Conservation (phyloP, 2,797 vertebrate species). For the Sebastes matsubarae region DNA sequence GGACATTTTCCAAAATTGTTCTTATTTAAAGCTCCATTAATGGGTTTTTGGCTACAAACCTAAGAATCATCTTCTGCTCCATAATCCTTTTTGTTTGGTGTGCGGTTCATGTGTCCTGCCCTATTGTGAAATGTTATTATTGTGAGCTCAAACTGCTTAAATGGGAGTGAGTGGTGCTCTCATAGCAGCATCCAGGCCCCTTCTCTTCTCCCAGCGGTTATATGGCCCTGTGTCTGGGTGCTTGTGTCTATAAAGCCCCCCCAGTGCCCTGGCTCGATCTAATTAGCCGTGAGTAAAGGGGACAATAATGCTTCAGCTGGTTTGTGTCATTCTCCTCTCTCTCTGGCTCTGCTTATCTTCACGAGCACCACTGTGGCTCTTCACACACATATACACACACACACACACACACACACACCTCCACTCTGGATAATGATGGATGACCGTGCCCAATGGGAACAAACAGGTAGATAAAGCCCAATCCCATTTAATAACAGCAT, state of each 20-base stretch:
- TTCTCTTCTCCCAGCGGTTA: slow-evolving; percentile 38
- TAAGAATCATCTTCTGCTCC: neutral
- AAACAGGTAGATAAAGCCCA: slow-evolving; percentile 80
- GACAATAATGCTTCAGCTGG: slow-evolving; percentile 87
- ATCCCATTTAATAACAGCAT: slow-evolving; percentile 82
- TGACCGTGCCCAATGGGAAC: slow-evolving; percentile 74
- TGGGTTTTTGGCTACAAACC: neutral
- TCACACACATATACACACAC: slow-evolving; percentile 40
- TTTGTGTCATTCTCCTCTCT: slow-evolving; percentile 84
- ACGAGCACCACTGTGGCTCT: slow-evolving; percentile 76
- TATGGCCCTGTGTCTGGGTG: slow-evolving; percentile 71
- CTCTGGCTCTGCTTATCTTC: slow-evolving; percentile 84
- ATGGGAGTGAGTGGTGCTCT: slow-evolving; percentile 48
- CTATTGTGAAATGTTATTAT: slow-evolving; percentile 60
- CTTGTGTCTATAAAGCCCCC: slow-evolving; percentile 74
- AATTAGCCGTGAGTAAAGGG: slow-evolving; percentile 86
- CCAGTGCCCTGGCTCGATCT: slow-evolving; percentile 79
- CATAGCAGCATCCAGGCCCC: slow-evolving; percentile 52
- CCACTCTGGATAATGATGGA: slow-evolving; percentile 79
- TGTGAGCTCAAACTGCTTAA: slow-evolving; percentile 43
- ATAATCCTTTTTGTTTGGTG: slow-evolving; percentile 12
- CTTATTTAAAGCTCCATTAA: neutral
- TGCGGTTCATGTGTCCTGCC: neutral
- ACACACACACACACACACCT: slow-evolving; percentile 64
- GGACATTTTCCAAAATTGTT: neutral